phyloP scores from a whole-genome alignment of 2,888 invertebrate genomes.

The Clivina fossor region DNA sequence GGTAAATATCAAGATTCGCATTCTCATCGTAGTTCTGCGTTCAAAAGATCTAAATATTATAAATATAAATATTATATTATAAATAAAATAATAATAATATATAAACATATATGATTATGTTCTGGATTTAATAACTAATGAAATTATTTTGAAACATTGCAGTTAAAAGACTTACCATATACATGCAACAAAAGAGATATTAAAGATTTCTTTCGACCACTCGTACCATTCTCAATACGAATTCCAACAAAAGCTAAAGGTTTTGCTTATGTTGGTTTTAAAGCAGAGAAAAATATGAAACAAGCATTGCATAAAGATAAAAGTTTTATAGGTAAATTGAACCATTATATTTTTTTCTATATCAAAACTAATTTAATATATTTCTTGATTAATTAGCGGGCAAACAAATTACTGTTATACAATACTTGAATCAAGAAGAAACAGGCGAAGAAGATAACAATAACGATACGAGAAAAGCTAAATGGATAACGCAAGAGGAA shows the following conservation, averaged over 20 bases:
- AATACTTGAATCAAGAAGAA: slow-evolving; percentile 42
- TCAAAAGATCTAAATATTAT: too few relatives aligned
- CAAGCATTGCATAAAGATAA: slow-evolving; percentile 82
- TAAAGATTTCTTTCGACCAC: slow-evolving; percentile 80
- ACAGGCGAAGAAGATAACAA: slow-evolving; percentile 39
- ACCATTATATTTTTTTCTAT: slow-evolving; percentile 20
- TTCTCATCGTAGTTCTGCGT: too few relatives aligned
- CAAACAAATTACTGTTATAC: slow-evolving; percentile 59
- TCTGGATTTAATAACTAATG: not conserved
- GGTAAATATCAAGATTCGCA: slow-evolving; percentile 42
- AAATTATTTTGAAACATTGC: slow-evolving; percentile 36
- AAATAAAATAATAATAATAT: slow-evolving; percentile 1
- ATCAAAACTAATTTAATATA: slow-evolving; percentile 10
- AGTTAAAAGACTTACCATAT: slow-evolving; percentile 74
- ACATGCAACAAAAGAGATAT: slow-evolving; percentile 81
- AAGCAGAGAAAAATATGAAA: slow-evolving; percentile 75
- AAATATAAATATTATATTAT: too few relatives aligned
- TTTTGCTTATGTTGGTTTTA: slow-evolving; percentile 90
- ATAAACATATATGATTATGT: not conserved
- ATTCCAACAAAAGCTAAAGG: slow-evolving; percentile 77
- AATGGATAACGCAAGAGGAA: slow-evolving; percentile 67
- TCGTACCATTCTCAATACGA: slow-evolving; percentile 77
- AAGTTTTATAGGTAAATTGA: slow-evolving; percentile 76
- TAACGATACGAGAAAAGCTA: slow-evolving; percentile 48
- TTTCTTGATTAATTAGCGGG: slow-evolving; percentile 57